Evolutionary conservation across 2,888 invertebrate genomes (phyloP).

Genomic region (Chrysolina haemoptera): DNA sequence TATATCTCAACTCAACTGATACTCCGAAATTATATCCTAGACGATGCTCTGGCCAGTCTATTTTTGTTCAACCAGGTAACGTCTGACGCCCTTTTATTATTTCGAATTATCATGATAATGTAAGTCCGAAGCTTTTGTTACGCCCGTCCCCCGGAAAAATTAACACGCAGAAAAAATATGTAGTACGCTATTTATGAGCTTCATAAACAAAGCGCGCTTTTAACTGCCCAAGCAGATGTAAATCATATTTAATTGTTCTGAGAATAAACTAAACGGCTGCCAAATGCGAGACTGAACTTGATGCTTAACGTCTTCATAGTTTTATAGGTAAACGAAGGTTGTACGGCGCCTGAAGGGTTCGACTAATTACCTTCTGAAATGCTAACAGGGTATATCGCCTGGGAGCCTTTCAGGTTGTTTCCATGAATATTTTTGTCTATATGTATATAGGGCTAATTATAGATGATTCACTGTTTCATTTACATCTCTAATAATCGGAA

Average conservation of each 20-base stretch:
- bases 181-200: slow-evolving; percentile 29
- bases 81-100: not conserved
- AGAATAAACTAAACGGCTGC: slow-evolving; percentile 49
- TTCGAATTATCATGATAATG: slow-evolving; percentile 18
- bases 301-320: slow-evolving; percentile 33
- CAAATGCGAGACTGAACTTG: slow-evolving; percentile 42
- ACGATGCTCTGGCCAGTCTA: not conserved
- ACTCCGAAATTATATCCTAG: too few species aligned
- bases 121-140: not conserved
- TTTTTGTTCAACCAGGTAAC: not conserved
- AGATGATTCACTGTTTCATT: slow-evolving; percentile 3
- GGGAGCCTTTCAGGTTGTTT: slow-evolving; percentile 14
- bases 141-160: slow-evolving; percentile 19
- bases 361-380: slow-evolving; percentile 22
- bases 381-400: slow-evolving; percentile 4
- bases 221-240: slow-evolving; percentile 44
- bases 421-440: slow-evolving; percentile 16
- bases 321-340: slow-evolving; percentile 33
- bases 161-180: slow-evolving; percentile 5
- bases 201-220: slow-evolving; percentile 29
- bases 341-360: slow-evolving; percentile 26
- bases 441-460: not conserved
- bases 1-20: too few species aligned
- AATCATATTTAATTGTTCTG: slow-evolving; percentile 55
- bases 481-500: not conserved